These are phyloP conservation scores for Rhinatrema bivittatum DNA, from an alignment of 2,797 vertebrate species.

Conservation along the genomic window DNA sequence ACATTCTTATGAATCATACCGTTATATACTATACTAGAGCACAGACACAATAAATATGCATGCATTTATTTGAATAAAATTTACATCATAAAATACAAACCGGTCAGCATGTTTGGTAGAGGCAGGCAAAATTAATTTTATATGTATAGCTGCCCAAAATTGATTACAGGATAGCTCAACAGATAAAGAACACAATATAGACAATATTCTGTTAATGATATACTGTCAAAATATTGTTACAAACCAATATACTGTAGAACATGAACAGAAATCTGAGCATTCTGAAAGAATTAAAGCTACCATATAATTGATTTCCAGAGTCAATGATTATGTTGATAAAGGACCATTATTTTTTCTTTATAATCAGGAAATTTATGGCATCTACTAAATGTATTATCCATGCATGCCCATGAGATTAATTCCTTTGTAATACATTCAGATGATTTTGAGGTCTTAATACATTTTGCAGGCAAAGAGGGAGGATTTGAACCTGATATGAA, in stretches of 20 bases:
- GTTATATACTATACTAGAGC: too few species aligned
- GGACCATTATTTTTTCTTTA: constrained; percentile 6
- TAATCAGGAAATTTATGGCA: constrained; percentile 14
- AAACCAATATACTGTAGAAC: constrained; percentile 12
- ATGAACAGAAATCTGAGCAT: constrained; percentile 11
- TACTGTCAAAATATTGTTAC: constrained; percentile 22
- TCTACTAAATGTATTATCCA: constrained; percentile 18
- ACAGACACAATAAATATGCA: background rate
- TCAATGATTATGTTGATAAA: constrained; percentile 9
- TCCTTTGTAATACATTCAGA: constrained; percentile 8
- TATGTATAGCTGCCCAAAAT: constrained; percentile 1
- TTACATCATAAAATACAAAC: background rate
- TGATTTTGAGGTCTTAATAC: constrained; percentile 15
- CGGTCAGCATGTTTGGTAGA: constrained; percentile 3
- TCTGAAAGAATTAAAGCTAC: constrained; percentile 18
- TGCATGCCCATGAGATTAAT: constrained; percentile 18
- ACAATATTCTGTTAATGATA: constrained; percentile 13
- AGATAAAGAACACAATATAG: constrained; percentile 8
- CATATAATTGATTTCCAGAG: constrained; percentile 25
- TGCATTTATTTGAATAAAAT: background rate
- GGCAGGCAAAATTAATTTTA: constrained; percentile 9
- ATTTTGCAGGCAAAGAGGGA: constrained; percentile 10
- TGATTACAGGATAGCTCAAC: constrained; percentile 2
- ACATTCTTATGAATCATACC: too few species aligned
- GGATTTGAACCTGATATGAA: constrained; percentile 9